Conservation (phyloP, 1,140 invertebrate species). For the Drosophila lacteicornis region DNA sequence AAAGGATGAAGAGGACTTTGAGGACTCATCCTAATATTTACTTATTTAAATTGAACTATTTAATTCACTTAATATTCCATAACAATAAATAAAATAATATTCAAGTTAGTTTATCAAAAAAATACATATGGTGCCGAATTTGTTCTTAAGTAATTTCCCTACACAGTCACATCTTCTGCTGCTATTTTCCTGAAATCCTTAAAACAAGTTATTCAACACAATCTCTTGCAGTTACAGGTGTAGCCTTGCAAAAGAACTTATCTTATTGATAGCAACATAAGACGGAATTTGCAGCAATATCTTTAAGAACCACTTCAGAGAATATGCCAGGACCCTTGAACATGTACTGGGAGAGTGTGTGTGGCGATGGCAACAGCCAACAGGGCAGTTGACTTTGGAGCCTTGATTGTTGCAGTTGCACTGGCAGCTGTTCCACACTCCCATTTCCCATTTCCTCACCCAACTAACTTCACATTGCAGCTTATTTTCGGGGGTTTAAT, state of each 20-base stretch:
- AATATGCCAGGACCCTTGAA: slow-evolving; percentile 21
- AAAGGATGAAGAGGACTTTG: neutral
- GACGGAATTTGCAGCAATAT: slow-evolving; percentile 12
- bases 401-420: slow-evolving; percentile 59
- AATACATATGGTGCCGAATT: too few species aligned
- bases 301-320: slow-evolving; percentile 15
- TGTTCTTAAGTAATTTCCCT: neutral
- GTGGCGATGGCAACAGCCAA: slow-evolving; percentile 25
- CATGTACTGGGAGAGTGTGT: slow-evolving; percentile 23
- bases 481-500: slow-evolving; percentile 80
- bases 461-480: slow-evolving; percentile 25
- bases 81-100: too few species aligned
- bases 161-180: neutral
- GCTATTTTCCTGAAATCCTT: neutral
- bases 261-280: slow-evolving; percentile 8
- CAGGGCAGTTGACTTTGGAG: slow-evolving; percentile 66
- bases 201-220: neutral
- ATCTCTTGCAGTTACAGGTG: slow-evolving; percentile 9
- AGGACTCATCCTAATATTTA: too few species aligned
- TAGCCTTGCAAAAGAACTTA: slow-evolving; percentile 4
- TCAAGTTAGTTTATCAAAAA: too few species aligned
- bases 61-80: too few species aligned
- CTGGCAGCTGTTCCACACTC: slow-evolving; percentile 32
- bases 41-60: too few species aligned
- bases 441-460: neutral